Percentiles rank a stretch among this genome's conserved stretches.
Evolutionary conservation across 2,888 invertebrate genomes (phyloP).

Genomic region (Anagyrus pseudococci): DNA sequence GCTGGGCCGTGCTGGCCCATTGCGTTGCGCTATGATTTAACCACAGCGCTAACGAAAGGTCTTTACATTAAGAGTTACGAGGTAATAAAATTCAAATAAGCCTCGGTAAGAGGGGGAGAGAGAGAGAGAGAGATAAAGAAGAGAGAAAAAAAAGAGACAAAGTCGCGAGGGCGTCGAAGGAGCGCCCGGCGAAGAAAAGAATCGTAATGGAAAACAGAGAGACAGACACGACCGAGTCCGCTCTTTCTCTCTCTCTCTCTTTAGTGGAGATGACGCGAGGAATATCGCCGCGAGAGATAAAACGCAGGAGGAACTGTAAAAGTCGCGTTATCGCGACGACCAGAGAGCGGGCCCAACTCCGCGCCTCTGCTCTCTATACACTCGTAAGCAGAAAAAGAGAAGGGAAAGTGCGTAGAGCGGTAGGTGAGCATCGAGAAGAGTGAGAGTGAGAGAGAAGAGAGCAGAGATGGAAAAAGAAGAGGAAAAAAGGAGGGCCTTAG

Average conservation of each 20-base stretch:
- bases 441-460: slow-evolving; percentile 5
- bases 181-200: slow-evolving; percentile 8
- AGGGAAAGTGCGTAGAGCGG: slow-evolving; percentile 20
- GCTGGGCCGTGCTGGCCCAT: neutral
- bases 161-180: no score
- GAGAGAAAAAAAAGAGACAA: slow-evolving; percentile 4
- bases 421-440: slow-evolving; percentile 16
- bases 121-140: slow-evolving; percentile 10
- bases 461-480: neutral
- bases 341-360: no score
- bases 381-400: no score
- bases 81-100: slow-evolving; percentile 40
- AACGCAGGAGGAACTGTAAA: slow-evolving; percentile 20
- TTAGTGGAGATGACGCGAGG: slow-evolving; percentile 21
- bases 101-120: slow-evolving; percentile 27
- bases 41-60: slow-evolving; percentile 39
- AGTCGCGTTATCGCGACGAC: slow-evolving; percentile 23
- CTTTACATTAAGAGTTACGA: slow-evolving; percentile 37
- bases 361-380: no score
- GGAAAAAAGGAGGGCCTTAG: neutral
- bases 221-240: slow-evolving; percentile 5
- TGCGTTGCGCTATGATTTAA: slow-evolving; percentile 38
- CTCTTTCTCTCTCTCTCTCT: no score
- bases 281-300: slow-evolving; percentile 25
- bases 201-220: slow-evolving; percentile 6